These are phyloP conservation scores for Sebastes goodei DNA, from an alignment of 2,797 vertebrate genomes.

Conservation along the genomic window DNA sequence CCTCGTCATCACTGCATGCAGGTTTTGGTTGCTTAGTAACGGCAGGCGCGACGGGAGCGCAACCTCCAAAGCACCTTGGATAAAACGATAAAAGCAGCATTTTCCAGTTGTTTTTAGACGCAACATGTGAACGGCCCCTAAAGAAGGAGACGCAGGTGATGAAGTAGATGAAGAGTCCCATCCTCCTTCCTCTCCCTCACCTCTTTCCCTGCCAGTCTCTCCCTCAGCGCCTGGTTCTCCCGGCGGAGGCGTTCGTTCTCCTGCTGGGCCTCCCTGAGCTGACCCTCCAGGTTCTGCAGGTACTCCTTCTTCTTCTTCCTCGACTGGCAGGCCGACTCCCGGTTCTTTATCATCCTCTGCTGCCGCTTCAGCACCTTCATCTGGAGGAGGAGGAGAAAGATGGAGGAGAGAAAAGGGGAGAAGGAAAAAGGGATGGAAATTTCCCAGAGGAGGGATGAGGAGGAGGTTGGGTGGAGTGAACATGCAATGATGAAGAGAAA, in stretches of 20 bases:
- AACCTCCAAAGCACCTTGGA: too few species aligned
- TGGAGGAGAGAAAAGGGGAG: too few species aligned
- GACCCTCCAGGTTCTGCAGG: slow-evolving; percentile 89
- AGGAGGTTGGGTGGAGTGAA: background rate
- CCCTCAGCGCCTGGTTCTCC: slow-evolving; percentile 88
- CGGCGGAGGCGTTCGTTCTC: slow-evolving; percentile 88
- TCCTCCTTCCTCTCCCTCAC: slow-evolving; percentile 42
- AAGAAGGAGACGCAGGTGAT: background rate
- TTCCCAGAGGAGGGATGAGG: background rate
- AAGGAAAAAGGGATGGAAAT: too few species aligned
- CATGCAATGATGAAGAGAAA: background rate
- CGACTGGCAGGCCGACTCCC: slow-evolving; percentile 92
- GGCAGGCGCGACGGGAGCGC: too few species aligned
- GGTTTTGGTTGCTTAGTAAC: too few species aligned
- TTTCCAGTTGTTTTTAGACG: too few species aligned
- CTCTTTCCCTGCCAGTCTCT: slow-evolving; percentile 84
- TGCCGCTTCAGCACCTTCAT: slow-evolving; percentile 92
- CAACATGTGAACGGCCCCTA: too few species aligned
- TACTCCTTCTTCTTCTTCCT: slow-evolving; percentile 95
- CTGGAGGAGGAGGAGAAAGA: slow-evolving; percentile 57
- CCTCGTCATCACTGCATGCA: too few species aligned
- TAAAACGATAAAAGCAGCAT: too few species aligned
- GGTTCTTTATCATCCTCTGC: slow-evolving; percentile 96
- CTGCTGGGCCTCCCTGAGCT: slow-evolving; percentile 86
- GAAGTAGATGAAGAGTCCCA: background rate